phyloP scores from a whole-genome alignment of 2,888 invertebrate species.

The Drosophila colorata region DNA sequence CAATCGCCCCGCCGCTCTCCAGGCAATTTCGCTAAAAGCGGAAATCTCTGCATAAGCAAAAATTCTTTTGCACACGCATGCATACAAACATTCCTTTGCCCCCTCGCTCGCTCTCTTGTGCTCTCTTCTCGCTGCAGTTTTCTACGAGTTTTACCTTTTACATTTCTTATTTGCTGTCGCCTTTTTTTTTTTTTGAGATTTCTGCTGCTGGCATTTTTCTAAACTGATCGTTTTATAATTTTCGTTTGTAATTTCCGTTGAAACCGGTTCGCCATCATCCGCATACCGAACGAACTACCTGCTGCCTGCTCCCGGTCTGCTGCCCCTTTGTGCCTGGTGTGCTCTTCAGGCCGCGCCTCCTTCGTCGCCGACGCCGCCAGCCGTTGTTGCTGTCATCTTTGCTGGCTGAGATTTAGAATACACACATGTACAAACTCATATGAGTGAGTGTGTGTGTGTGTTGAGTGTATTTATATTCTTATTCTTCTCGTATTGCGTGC shows the following conservation, averaged over 20 bases:
- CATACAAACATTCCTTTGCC: slow-evolving; percentile 21
- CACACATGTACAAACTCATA: slow-evolving; percentile 16
- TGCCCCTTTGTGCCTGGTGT: slow-evolving; percentile 23
- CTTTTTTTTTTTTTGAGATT: slow-evolving; percentile 28
- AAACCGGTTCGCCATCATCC: slow-evolving; percentile 85
- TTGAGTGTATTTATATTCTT: slow-evolving; percentile 54
- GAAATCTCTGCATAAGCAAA: slow-evolving; percentile 58
- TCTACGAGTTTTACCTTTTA: slow-evolving; percentile 43
- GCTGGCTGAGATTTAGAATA: slow-evolving; percentile 69
- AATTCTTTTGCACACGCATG: slow-evolving; percentile 50
- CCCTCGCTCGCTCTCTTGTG: slow-evolving; percentile 1
- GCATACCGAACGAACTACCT: slow-evolving; percentile 81
- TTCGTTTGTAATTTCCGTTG: slow-evolving; percentile 85
- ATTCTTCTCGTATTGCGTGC: slow-evolving; percentile 70
- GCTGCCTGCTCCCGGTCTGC: slow-evolving; percentile 47
- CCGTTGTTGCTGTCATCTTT: slow-evolving; percentile 33
- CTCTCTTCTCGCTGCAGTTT: slow-evolving; percentile 30
- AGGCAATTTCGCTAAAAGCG: slow-evolving; percentile 47
- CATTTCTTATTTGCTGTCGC: slow-evolving; percentile 54
- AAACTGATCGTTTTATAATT: slow-evolving; percentile 82
- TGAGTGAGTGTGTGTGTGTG: slow-evolving; percentile 1
- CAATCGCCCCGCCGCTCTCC: slow-evolving; percentile 5
- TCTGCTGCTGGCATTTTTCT: slow-evolving; percentile 72
- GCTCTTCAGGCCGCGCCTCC: slow-evolving; percentile 56
- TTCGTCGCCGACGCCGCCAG: slow-evolving; percentile 22